Evolutionary conservation across 2,797 vertebrate genomes (phyloP), one percentile per base, ranked within the genome.

Genomic region (Peromyscus melanophrys): DNA sequence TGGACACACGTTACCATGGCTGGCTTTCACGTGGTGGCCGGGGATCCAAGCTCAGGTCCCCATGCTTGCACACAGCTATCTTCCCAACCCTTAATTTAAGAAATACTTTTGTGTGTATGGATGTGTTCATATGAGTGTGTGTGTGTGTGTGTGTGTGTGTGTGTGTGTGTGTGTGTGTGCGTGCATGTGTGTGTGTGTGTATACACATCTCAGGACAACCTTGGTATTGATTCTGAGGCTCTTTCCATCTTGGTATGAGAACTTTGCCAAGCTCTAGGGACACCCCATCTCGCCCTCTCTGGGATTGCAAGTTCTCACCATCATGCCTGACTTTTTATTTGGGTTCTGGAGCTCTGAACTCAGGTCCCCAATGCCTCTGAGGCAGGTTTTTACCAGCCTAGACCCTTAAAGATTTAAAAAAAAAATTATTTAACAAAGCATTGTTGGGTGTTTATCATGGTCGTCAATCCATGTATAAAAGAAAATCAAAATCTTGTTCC

Each of bases 121-220:
- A 37, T 27, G n/a, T 25, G 78, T 55, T 29, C 13, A 23, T 57
- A 19, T 40, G 55, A 25, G n/a, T 57, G 3, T 3, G 13, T 12
- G 19, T 19, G 16, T 40, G 14, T 5, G 9, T 46, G 40, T 84
- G 25, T 2, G 25, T 19, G 6, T 4, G n/a, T 6, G 13, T 29
- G 13, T 9, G 1, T 2, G 29, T 29, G 9, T 3, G 1, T 59
- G 55, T 16, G 16, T 61, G 7, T 17, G 1, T 52, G 31, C 49
- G 3, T 76, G 13, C 5, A 4, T 2, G 25, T 19, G 6, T 4
- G 69, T n/a, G 34, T 73, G 67, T 2, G 13, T 14, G 5, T 31
- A 1, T 49, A 3, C 4, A 49, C 12, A 27, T 27, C 43, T 31
- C 23, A 77, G 75, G 14, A 77, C 76, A 77, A 31, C 14, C 46